A percentile compares a stretch with the other conserved stretches of the same genome.
Evolutionary conservation across 2,113 vertebrate genomes (phyloP).

Genomic region (Cryptoleucopteryx plumbea): DNA sequence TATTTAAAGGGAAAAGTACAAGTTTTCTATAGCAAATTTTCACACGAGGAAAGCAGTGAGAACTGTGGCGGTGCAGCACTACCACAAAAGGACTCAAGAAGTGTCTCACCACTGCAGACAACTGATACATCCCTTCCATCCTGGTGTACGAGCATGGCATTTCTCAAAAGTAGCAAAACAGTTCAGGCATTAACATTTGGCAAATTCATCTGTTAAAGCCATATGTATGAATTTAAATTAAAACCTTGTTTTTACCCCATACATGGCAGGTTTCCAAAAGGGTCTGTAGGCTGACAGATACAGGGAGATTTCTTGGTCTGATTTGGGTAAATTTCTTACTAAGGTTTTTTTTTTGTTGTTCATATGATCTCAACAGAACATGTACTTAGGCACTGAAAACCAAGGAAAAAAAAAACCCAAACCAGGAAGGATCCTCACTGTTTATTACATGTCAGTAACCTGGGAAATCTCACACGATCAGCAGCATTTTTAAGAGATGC

Average conservation of each 20-base stretch:
- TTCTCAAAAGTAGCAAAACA: neutral
- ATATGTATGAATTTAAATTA: neutral
- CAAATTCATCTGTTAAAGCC: neutral
- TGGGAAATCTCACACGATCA: neutral
- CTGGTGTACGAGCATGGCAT: fast-evolving
- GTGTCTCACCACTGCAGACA: neutral
- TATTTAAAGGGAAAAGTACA: neutral
- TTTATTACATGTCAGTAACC: neutral
- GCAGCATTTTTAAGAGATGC: neutral
- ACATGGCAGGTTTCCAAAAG: neutral
- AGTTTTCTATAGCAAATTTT: neutral
- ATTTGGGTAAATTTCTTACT: neutral
- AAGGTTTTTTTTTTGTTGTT: neutral
- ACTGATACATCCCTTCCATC: neutral
- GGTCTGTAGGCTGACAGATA: neutral
- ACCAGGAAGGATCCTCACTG: neutral
- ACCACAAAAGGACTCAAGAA: neutral
- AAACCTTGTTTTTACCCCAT: neutral
- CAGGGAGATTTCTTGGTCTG: neutral
- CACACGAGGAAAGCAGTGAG: neutral
- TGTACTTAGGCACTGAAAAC: neutral
- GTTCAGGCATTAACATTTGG: neutral
- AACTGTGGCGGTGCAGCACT: neutral
- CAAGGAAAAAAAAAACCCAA: neutral
- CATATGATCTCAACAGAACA: neutral